Evolutionary conservation across 2,888 invertebrate genomes (phyloP).

Genomic region (Drosophila bunnanda): DNA sequence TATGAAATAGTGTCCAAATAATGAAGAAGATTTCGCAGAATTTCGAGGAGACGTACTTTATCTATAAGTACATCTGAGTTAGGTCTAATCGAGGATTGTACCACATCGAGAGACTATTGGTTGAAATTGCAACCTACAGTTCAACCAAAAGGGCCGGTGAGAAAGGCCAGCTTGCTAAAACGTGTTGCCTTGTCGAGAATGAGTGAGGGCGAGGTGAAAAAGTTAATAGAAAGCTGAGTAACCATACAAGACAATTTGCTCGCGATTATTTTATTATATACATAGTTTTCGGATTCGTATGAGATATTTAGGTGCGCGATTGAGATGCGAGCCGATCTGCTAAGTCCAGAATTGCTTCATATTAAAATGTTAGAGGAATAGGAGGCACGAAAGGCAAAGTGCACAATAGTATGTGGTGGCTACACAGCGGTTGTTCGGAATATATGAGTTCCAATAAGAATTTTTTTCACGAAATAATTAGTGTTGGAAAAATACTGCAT

Average conservation of each 20-base stretch:
- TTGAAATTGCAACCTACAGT: not conserved
- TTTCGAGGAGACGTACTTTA: not conserved
- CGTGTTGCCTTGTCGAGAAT: not conserved
- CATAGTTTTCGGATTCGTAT: not conserved
- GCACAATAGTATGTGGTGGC: not conserved
- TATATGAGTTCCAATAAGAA: slow-evolving; percentile 1
- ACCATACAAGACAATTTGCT: not conserved
- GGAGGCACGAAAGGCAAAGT: not conserved
- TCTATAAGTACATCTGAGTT: not conserved
- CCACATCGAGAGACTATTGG: not conserved
- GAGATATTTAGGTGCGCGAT: not conserved
- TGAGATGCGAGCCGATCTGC: too few relatives aligned
- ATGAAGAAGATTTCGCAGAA: not conserved
- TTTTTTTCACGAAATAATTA: not conserved
- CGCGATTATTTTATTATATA: not conserved
- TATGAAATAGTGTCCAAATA: not conserved
- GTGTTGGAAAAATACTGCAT: not conserved
- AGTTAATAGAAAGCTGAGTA: not conserved
- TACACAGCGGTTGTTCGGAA: not conserved
- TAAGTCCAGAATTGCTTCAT: not conserved
- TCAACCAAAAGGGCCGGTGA: not conserved
- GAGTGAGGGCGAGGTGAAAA: not conserved
- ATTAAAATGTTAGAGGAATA: not conserved
- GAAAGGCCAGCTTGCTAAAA: not conserved
- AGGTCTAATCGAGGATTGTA: not conserved